Evolutionary conservation across 2,888 invertebrate genomes (phyloP).

Genomic region (Rhorus exstirpatorius): DNA sequence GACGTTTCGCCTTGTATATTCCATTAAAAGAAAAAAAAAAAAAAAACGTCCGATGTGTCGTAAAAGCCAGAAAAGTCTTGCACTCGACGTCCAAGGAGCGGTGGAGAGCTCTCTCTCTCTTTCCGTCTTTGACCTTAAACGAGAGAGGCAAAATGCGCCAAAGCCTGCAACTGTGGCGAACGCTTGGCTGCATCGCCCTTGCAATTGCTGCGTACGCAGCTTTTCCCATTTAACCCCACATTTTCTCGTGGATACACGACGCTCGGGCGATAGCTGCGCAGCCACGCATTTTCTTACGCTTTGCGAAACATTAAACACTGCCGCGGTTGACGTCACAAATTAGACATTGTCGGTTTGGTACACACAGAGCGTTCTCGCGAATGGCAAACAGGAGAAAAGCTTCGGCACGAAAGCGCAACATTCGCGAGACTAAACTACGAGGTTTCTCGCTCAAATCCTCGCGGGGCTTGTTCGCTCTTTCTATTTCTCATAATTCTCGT

Average conservation of each 20-base stretch:
- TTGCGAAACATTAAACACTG: conserved; percentile 45
- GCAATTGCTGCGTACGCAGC: conserved; percentile 38
- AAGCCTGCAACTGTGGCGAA: conserved; percentile 43
- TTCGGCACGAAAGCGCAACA: neutral
- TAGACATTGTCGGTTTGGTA: conserved; percentile 45
- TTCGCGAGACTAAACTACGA: neutral
- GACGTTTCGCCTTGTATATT: conserved; percentile 37
- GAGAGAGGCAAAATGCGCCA: conserved; percentile 23
- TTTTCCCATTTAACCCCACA: conserved; percentile 31
- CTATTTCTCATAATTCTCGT: neutral
- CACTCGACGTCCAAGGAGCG: neutral
- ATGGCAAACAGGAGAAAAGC: neutral
- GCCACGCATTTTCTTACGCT: conserved; percentile 36
- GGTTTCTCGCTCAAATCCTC: neutral
- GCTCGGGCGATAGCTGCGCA: neutral
- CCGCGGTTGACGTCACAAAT: conserved; percentile 49
- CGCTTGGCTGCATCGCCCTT: conserved; percentile 30
- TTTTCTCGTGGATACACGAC: conserved; percentile 9
- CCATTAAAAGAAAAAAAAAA: conserved; percentile 10
- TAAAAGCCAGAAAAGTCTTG: conserved; percentile 53
- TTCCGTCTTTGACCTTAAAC: conserved; percentile 42
- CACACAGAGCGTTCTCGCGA: neutral
- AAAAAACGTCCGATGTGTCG: conserved; percentile 51
- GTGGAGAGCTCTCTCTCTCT: too few species aligned
- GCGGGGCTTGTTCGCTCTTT: neutral